These are phyloP conservation scores for Montipora capricornis DNA, from an alignment of 64 coral and sea anemone species.

Conservation along the genomic window DNA sequence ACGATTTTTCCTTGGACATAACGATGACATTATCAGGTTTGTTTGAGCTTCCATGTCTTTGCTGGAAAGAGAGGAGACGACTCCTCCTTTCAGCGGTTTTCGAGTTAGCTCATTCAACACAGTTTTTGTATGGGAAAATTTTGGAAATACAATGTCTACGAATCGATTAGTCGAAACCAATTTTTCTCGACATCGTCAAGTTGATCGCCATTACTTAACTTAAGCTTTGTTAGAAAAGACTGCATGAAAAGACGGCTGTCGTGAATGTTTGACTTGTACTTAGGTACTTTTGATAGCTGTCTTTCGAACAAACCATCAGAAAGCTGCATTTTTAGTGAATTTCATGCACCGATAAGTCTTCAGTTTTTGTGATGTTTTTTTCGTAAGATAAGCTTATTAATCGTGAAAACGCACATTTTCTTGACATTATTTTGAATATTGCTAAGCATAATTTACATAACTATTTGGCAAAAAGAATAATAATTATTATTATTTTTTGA, in stretches of 20 bases:
- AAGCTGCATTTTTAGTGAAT: neutral
- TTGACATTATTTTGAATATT: neutral
- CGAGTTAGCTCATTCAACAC: neutral
- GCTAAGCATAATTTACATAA: neutral
- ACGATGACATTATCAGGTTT: slow-evolving; percentile 99
- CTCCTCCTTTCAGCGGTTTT: neutral
- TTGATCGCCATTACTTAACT: neutral
- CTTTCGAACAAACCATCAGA: neutral
- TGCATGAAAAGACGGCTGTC: neutral
- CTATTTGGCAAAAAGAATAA: too few relatives aligned
- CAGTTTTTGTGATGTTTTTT: neutral
- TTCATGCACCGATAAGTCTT: neutral
- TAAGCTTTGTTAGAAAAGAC: too few relatives aligned
- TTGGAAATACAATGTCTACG: neutral
- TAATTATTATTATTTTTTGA: too few relatives aligned
- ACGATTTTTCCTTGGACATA: slow-evolving; percentile 94
- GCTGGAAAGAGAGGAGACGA: neutral
- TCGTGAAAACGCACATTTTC: neutral
- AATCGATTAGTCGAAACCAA: too few relatives aligned
- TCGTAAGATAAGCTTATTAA: neutral
- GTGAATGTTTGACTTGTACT: slow-evolving; percentile 21
- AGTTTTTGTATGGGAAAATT: neutral
- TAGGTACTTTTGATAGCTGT: neutral
- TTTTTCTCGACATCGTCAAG: neutral
- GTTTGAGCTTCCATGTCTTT: neutral